A percentile compares a stretch with the other conserved stretches of the same genome.
Evolutionary conservation across 2,797 vertebrate species (phyloP).

Genomic region (Gobio occitaniae): DNA sequence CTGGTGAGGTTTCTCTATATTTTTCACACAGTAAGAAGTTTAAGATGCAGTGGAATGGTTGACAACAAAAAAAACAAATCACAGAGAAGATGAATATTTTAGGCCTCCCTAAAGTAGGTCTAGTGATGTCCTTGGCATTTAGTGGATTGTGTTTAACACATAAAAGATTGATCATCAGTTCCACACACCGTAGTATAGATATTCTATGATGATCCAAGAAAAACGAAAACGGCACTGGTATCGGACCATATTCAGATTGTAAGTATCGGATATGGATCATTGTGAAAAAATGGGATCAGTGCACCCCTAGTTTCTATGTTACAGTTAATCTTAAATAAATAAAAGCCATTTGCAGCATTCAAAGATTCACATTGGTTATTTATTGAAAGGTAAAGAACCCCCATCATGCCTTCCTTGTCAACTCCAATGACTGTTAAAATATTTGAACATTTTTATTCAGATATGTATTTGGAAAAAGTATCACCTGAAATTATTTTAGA

Average conservation of each 20-base stretch:
- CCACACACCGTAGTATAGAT: not conserved
- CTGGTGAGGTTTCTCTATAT: slow-evolving; percentile 71
- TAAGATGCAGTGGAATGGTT: not conserved
- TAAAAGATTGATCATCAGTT: not conserved
- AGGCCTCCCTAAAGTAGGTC: not conserved
- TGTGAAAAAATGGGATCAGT: not conserved
- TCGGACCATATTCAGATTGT: not conserved
- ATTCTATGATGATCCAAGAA: not conserved
- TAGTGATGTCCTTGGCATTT: not conserved
- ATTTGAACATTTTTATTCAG: too few species aligned
- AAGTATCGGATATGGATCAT: not conserved
- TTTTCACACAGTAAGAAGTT: not conserved
- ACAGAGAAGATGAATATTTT: not conserved
- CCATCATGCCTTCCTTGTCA: too few species aligned
- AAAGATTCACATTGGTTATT: not conserved
- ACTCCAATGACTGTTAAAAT: too few species aligned
- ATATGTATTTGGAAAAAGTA: too few species aligned
- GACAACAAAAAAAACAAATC: not conserved
- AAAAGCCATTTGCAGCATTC: not conserved
- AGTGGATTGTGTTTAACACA: not conserved
- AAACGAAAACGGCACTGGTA: not conserved
- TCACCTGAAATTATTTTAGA: too few species aligned
- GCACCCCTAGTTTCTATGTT: not conserved
- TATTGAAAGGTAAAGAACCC: too few species aligned
- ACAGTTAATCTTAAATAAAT: not conserved